Evolutionary conservation across 2,888 invertebrate species (phyloP).

Genomic region (Drosophila subquinaria): DNA sequence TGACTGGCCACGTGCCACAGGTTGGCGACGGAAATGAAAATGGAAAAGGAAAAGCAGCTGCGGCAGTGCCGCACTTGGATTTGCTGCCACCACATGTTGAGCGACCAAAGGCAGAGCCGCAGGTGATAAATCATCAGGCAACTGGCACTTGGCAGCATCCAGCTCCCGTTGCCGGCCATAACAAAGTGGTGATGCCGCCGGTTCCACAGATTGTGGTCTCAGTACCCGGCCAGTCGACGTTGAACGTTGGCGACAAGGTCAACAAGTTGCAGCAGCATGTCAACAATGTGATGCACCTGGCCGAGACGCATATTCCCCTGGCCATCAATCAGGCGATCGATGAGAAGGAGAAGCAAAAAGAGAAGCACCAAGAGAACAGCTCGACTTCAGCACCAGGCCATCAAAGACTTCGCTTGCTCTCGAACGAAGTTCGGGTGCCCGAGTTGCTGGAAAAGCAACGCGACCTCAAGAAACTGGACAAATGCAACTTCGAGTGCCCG

Average conservation of each 20-base stretch:
- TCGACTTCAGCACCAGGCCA: conserved; percentile 1
- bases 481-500: conserved; percentile 68
- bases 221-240: conserved; percentile 47
- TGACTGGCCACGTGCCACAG: conserved; percentile 65
- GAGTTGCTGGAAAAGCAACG: conserved; percentile 52
- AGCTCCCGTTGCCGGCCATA: conserved; percentile 40
- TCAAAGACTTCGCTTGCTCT: conserved; percentile 33
- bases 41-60: conserved; percentile 37
- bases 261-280: conserved; percentile 62
- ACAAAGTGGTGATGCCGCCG: conserved; percentile 62
- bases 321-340: conserved; percentile 64
- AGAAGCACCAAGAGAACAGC: not conserved
- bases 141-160: conserved; percentile 35
- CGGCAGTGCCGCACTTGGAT: conserved; percentile 48
- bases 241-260: conserved; percentile 64
- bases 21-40: conserved; percentile 30
- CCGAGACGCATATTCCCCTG: conserved; percentile 65
- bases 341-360: conserved; percentile 18
- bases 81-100: conserved; percentile 63
- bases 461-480: conserved; percentile 55
- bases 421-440: conserved; percentile 49
- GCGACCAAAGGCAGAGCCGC: conserved; percentile 49
- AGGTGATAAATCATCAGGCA: conserved; percentile 66
- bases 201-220: conserved; percentile 61
- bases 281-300: conserved; percentile 66